Evolutionary conservation across 2,113 vertebrate genomes (phyloP).

Genomic region (Microtus richardsoni): DNA sequence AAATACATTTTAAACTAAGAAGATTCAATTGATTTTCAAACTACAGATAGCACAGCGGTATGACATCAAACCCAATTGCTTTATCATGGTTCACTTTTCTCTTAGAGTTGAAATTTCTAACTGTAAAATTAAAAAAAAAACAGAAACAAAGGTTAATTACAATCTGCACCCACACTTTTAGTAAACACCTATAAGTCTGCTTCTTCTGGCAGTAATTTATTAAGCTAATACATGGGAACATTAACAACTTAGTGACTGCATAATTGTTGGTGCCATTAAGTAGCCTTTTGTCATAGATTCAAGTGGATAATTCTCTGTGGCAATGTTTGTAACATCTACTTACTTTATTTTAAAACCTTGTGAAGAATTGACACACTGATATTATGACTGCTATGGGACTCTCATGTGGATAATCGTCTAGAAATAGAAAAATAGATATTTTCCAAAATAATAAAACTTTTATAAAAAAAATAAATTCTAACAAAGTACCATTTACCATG

Average conservation of each 20-base stretch:
- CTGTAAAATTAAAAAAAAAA: not conserved
- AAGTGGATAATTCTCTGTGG: not conserved
- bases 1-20: not conserved
- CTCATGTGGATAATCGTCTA: not conserved
- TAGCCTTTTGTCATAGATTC: not conserved
- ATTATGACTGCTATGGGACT: not conserved
- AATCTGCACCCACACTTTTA: not conserved
- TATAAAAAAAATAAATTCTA: slow-evolving; percentile 14
- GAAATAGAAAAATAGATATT: slow-evolving; percentile 38
- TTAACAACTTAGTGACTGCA: not conserved
- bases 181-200: not conserved
- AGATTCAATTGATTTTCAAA: not conserved
- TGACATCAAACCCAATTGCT: not conserved
- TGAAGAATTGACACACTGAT: not conserved
- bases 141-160: not conserved
- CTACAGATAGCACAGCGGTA: not conserved
- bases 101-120: not conserved
- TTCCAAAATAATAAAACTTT: slow-evolving; percentile 28
- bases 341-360: slow-evolving; percentile 40
- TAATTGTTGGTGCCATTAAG: not conserved
- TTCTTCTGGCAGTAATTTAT: not conserved
- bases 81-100: not conserved
- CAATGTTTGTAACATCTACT: not conserved
- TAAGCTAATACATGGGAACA: not conserved
- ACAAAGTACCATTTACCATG: not conserved